Percentiles rank a stretch among this genome's conserved stretches.
Conservation (phyloP, 2,113 vertebrate genomes). For the Phalacrocorax brasilianus region DNA sequence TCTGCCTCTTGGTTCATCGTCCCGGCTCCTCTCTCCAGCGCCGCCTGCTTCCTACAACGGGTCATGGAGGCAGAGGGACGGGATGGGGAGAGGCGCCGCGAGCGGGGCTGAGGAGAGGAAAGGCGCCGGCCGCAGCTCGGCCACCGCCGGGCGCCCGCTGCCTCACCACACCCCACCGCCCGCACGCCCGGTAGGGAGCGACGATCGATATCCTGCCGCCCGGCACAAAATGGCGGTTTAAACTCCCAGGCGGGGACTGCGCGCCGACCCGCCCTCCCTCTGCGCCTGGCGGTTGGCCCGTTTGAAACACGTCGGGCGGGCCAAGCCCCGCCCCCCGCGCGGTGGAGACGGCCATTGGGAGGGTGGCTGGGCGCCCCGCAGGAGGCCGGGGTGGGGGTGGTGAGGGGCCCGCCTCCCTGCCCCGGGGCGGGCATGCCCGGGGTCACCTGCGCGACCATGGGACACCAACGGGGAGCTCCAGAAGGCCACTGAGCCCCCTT, state of each 20-base stretch:
- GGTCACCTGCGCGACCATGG: rapidly evolving
- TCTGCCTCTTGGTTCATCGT: slow-evolving; percentile 51
- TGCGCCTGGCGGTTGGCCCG: slow-evolving; percentile 38
- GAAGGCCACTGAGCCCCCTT: rapidly evolving
- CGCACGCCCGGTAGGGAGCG: neutral
- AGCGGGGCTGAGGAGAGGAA: neutral
- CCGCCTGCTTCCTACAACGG: slow-evolving; percentile 38
- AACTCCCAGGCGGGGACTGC: slow-evolving; percentile 29
- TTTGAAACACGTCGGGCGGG: slow-evolving; percentile 49
- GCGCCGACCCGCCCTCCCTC: slow-evolving; percentile 26
- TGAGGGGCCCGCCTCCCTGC: too few relatives aligned
- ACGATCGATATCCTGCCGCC: slow-evolving; percentile 34
- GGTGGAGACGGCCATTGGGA: neutral
- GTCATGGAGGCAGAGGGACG: neutral
- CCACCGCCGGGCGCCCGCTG: too few relatives aligned
- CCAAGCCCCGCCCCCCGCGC: neutral
- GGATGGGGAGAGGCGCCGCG: neutral
- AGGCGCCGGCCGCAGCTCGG: neutral
- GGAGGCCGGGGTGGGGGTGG: too few relatives aligned
- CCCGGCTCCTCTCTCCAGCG: neutral
- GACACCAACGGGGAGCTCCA: rapidly evolving
- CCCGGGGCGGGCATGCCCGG: rapidly evolving
- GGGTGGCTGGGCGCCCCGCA: neutral
- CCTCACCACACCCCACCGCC: neutral
- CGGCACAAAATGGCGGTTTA: slow-evolving; percentile 75